Percentiles rank a stretch among this genome's conserved stretches.
These are phyloP conservation scores for sheep (Ovis aries) DNA, from an alignment of 2,113 vertebrate species.

Conservation along the genomic window ARS-UI_Ramb_v3.0 NC_056066.1:8727501-8728000, in stretches of 20 bases:
- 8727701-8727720: background rate
- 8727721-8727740: background rate
- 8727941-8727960: too few relatives aligned
- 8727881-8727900: background rate
- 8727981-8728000: too few relatives aligned
- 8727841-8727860: background rate
- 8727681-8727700: background rate
- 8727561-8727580: background rate
- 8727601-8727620: too few relatives aligned
- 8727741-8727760: rapidly evolving
- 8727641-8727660: background rate
- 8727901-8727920: background rate
- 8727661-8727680: too few relatives aligned
- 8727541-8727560: background rate
- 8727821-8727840: background rate
- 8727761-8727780: background rate
- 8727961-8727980: too few relatives aligned
- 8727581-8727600: background rate
- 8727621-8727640: background rate
- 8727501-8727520: background rate
- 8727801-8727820: background rate
- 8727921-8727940: background rate
- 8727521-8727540: background rate
- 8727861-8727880: background rate
- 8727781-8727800: background rate